Evolutionary conservation across 92 coral and sea anemone genomes (phyloP).

Genomic region (Actinernus sp.): DNA sequence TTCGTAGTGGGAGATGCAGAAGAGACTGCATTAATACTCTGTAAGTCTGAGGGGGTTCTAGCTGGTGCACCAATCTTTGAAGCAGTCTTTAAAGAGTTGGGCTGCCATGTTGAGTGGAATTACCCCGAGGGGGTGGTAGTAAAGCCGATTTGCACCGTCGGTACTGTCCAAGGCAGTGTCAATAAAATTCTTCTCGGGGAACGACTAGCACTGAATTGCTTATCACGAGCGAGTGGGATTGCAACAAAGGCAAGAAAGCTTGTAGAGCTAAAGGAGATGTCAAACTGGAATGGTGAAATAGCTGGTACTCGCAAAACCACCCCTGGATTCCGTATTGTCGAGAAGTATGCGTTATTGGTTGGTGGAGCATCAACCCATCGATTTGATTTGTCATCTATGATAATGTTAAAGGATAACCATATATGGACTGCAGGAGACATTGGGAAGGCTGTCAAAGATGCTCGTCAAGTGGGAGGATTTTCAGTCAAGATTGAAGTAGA

Average conservation of each 20-base stretch:
- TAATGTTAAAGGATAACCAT: constrained; percentile 98
- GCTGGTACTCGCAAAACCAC: constrained; percentile 98
- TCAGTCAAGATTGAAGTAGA: constrained; percentile 97
- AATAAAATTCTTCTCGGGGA: constrained; percentile 93
- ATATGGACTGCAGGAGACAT: constrained; percentile 94
- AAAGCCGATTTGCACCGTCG: constrained; percentile 80
- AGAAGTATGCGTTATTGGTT: constrained; percentile 91
- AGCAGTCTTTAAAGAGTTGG: constrained; percentile 88
- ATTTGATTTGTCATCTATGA: constrained; percentile 90
- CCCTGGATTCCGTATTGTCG: constrained; percentile 97
- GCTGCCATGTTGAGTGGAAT: constrained; percentile 91
- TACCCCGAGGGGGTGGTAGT: constrained; percentile 75
- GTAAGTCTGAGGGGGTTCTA: constrained; percentile 90
- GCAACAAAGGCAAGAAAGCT: constrained; percentile 86
- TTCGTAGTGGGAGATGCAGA: constrained; percentile 85
- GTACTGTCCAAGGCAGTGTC: constrained; percentile 86
- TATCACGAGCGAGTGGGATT: constrained; percentile 94
- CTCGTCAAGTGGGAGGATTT: constrained; percentile 91
- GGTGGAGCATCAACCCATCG: constrained; percentile 98
- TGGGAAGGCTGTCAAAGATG: constrained; percentile 77
- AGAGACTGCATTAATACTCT: constrained; percentile 89
- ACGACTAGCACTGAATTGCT: constrained; percentile 91
- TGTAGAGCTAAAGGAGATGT: constrained; percentile 61
- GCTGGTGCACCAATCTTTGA: constrained; percentile 99
- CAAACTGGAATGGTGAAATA: constrained; percentile 89